These are phyloP conservation scores for Diabrotica undecimpunctata DNA, from an alignment of 1,140 invertebrate genomes.

Conservation along the genomic window DNA sequence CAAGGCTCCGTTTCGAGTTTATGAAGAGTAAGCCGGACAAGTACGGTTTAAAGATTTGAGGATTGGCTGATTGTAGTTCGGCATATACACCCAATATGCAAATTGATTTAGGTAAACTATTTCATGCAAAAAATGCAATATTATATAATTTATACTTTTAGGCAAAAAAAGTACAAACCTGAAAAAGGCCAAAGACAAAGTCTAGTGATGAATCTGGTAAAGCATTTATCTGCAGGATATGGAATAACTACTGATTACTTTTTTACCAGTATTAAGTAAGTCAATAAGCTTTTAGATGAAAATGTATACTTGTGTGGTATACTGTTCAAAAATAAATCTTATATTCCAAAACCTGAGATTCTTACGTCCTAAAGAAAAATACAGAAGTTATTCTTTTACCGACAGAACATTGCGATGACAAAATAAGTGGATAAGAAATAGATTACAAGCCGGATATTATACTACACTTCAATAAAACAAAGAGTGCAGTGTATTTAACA, in stretches of 20 bases:
- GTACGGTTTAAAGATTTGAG: too few species aligned
- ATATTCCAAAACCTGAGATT: conserved; percentile 23
- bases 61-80: too few species aligned
- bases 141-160: conserved; percentile 5
- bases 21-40: too few species aligned
- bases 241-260: too few species aligned
- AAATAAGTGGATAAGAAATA: conserved; percentile 22
- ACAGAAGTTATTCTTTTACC: conserved; percentile 26
- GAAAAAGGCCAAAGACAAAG: too few species aligned
- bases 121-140: conserved; percentile 7
- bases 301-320: too few species aligned
- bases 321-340: too few species aligned
- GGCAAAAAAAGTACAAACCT: background rate
- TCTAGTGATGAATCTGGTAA: too few species aligned
- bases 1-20: too few species aligned
- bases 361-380: conserved; percentile 22
- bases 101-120: conserved; percentile 17
- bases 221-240: too few species aligned
- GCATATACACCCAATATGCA: conserved; percentile 18
- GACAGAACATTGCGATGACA: conserved; percentile 26
- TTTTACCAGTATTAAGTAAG: conserved; percentile 11
- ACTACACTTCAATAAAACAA: conserved; percentile 32
- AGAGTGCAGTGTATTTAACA: conserved; percentile 29
- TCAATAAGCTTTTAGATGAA: too few species aligned
- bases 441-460: conserved; percentile 29